A percentile compares a stretch with the other conserved stretches of the same genome.
Conservation (phyloP, 2,113 vertebrate genomes). For the Ariopsis seemanni region DNA sequence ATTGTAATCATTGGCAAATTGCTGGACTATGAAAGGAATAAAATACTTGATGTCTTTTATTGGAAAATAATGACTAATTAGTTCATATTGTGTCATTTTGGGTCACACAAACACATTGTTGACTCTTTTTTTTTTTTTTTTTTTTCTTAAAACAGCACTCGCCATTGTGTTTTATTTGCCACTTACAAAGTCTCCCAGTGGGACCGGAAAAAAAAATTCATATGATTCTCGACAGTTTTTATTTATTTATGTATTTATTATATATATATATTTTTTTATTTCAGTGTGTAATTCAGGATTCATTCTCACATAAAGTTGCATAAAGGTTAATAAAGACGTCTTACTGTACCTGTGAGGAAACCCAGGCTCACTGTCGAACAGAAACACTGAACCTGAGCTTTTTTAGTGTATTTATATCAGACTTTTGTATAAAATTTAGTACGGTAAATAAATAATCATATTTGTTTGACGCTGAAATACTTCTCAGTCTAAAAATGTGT, state of each 20-base stretch:
- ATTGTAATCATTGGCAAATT: too few relatives aligned
- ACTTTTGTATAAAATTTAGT: background rate
- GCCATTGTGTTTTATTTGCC: background rate
- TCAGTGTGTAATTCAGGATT: background rate
- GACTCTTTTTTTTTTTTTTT: too few relatives aligned
- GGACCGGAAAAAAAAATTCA: rapidly evolving
- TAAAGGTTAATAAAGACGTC: background rate
- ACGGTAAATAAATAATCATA: background rate
- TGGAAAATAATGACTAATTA: background rate
- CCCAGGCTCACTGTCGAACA: background rate
- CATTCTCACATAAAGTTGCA: background rate
- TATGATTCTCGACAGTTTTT: background rate
- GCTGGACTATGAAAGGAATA: too few relatives aligned
- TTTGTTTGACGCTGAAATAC: background rate
- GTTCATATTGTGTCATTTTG: background rate
- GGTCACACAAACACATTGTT: background rate
- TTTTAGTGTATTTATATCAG: background rate
- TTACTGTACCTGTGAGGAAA: background rate
- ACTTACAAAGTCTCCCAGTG: background rate
- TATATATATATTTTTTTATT: background rate
- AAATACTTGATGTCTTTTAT: too few relatives aligned
- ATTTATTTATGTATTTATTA: too few relatives aligned
- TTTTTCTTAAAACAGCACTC: background rate
- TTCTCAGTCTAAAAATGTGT: background rate
- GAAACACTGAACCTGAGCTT: background rate